Evolutionary conservation across 2,888 invertebrate genomes (phyloP).

Genomic region (Ophion costatus): DNA sequence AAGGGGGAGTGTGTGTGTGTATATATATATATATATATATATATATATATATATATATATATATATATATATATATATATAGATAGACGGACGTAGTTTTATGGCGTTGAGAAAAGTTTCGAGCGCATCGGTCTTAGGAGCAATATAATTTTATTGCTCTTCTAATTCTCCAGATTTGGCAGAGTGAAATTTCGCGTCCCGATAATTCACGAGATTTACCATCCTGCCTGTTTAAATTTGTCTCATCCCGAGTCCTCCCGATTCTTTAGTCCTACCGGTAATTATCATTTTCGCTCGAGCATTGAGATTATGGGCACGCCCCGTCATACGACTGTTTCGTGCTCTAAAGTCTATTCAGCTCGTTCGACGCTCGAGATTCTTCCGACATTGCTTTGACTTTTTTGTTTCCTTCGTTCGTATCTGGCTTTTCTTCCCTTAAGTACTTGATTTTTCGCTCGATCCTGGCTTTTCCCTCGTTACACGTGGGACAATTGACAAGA

Average conservation of each 20-base stretch:
- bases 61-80: not conserved
- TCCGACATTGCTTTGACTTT: slow-evolving; percentile 10
- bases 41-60: not conserved
- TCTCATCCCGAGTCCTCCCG: slow-evolving; percentile 33
- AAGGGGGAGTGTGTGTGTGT: not conserved
- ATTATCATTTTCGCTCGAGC: slow-evolving; percentile 24
- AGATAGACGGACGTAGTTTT: not conserved
- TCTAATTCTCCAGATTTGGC: slow-evolving; percentile 60
- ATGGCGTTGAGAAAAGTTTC: slow-evolving; percentile 38
- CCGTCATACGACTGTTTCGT: not conserved
- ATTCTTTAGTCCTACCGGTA: slow-evolving; percentile 11
- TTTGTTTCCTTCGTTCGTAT: not conserved
- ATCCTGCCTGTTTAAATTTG: not conserved
- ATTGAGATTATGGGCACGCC: not conserved
- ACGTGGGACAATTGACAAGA: not conserved
- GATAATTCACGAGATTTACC: slow-evolving; percentile 27
- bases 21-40: not conserved
- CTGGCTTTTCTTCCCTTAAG: slow-evolving; percentile 34
- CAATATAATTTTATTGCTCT: slow-evolving; percentile 77
- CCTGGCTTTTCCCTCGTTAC: slow-evolving; percentile 1
- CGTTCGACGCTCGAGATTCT: slow-evolving; percentile 38
- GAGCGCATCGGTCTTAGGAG: slow-evolving; percentile 61
- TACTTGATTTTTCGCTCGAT: slow-evolving; percentile 26
- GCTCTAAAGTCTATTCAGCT: slow-evolving; percentile 2
- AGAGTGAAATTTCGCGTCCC: slow-evolving; percentile 18